Percentiles rank a stretch among this genome's conserved stretches.
Conservation (phyloP, 37 sponge, comb jelly and placozoan genomes). For the Corticium candelabrum region DNA sequence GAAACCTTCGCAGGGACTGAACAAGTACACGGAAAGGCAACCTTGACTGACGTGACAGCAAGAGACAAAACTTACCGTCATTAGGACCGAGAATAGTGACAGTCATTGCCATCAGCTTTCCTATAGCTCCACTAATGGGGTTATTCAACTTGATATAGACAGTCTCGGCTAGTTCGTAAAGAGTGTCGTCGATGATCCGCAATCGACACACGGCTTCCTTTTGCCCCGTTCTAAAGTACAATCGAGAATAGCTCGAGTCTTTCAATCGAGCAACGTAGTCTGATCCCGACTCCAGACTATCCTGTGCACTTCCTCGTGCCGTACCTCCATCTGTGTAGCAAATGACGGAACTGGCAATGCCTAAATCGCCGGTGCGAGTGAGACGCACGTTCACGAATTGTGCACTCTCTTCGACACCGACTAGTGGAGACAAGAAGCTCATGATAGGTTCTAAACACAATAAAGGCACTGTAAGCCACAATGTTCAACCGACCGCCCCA, state of each 20-base stretch:
- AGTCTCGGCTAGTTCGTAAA: slow-evolving; percentile 1
- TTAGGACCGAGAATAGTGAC: background rate
- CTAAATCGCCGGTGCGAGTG: background rate
- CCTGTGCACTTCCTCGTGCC: background rate
- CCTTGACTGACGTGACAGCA: no score
- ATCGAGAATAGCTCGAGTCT: no score
- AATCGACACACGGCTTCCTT: background rate
- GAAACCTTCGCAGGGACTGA: no score
- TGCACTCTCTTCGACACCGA: background rate
- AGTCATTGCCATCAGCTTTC: background rate
- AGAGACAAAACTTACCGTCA: no score
- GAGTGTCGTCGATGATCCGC: background rate
- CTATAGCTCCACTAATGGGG: background rate
- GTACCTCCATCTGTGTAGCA: background rate
- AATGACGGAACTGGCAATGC: background rate
- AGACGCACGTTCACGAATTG: background rate
- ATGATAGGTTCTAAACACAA: background rate
- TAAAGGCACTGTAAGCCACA: no score
- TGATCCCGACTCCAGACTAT: background rate
- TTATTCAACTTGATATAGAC: background rate
- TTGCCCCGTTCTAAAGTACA: background rate
- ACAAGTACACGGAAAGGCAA: no score
- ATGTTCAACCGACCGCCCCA: no score
- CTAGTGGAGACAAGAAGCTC: background rate
- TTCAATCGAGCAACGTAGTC: background rate